Evolutionary conservation across 2,113 vertebrate species (phyloP), one percentile per base, ranked within the genome.

Genomic region (Grammomys dolichurus): DNA sequence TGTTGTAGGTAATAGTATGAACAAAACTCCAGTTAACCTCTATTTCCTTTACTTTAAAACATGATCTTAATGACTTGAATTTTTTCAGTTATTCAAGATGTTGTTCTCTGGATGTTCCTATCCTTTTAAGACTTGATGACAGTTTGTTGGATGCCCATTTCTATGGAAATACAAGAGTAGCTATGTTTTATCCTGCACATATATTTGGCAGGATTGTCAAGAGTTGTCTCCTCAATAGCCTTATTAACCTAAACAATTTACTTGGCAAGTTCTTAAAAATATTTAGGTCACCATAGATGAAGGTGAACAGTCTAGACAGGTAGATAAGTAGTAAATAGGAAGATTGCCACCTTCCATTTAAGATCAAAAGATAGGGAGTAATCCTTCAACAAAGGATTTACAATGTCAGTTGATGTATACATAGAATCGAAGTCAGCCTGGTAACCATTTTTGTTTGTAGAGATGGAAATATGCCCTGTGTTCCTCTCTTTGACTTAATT

Each of bases 11-110:
- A 90, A 3, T 22, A 36, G 54, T 82, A 19, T 96, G 24, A 96
- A 69, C 90, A 26, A 90, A 69, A 93, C 92, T 92, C 67, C 56
- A 72, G 22, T 0, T 67, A 78, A 93, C 78, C 36, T 69, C 65
- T 36, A n/a, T 63, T 90, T 91, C 46, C 60, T 69, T 91, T 93
- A 16, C 24, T n/a, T 93, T 93, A 92, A 95, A 80, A 94, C 6
- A 12, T 40, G 17, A 96, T 13, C 19, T 94, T 72, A 70, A 76
- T 72, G 70, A 70, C 63, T 86, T 81, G 26, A 46, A 89, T 51
- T 65, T 89, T 65, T 78, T 19, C 33, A 78, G 6, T 75, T 67
- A 46, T n/a, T 40, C 86, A 31, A 63, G 3, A 63, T 1, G 65
- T 75, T 0, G 92, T 96, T 84, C 95, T 65, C 69, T 89, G 81